These are phyloP conservation scores for Neoarius graeffei DNA, from an alignment of 2,113 vertebrate species.

Conservation along the genomic window DNA sequence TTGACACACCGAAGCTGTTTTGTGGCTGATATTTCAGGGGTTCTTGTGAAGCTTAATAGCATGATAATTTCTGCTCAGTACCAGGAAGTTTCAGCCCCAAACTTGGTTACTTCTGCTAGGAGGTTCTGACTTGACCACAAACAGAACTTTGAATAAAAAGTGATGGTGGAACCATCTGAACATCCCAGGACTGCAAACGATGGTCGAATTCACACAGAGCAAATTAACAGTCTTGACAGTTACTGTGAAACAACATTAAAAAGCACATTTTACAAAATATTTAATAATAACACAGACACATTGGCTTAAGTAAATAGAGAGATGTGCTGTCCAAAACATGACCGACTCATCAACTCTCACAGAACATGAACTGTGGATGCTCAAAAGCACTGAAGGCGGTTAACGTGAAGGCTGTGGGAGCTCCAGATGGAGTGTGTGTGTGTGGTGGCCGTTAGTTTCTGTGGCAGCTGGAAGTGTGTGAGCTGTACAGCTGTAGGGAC, in stretches of 20 bases:
- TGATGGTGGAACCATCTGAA: neutral
- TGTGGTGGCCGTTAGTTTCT: constrained; percentile 50
- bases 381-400: constrained; percentile 37
- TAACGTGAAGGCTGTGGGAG: constrained; percentile 33
- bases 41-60: neutral
- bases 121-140: neutral
- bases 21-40: neutral
- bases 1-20: neutral
- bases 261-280: neutral
- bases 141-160: neutral
- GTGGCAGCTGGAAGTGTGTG: constrained; percentile 58
- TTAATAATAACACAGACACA: neutral
- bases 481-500: constrained; percentile 55
- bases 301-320: neutral
- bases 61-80: neutral
- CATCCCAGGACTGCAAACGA: neutral
- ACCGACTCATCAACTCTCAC: neutral
- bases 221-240: neutral
- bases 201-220: neutral
- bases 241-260: neutral
- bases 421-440: constrained; percentile 32
- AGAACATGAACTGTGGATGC: constrained; percentile 28
- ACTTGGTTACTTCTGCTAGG: neutral
- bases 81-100: neutral
- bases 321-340: neutral